Conservation (phyloP, 2,113 vertebrate species). For the Oryzias curvinotus region DNA sequence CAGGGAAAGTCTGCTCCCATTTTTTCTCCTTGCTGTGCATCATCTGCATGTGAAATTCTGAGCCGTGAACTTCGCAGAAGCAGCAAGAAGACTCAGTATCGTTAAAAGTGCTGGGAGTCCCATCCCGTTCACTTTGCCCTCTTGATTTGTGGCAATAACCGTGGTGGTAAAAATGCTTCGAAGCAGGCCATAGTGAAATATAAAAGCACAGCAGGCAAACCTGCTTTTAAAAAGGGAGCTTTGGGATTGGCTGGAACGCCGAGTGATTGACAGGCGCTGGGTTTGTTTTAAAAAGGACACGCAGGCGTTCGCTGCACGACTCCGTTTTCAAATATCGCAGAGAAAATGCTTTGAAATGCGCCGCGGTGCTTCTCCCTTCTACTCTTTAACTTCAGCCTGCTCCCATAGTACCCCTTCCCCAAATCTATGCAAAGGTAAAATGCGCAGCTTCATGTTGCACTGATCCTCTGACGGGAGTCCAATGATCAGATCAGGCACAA, state of each 20-base stretch:
- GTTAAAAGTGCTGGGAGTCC: slow-evolving; percentile 78
- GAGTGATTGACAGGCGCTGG: slow-evolving; percentile 96
- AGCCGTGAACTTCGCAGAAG: slow-evolving; percentile 73
- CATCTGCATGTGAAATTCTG: slow-evolving; percentile 79
- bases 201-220: slow-evolving; percentile 99
- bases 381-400: slow-evolving; percentile 70
- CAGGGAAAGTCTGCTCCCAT: slow-evolving; percentile 67
- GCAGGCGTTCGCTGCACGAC: slow-evolving; percentile 95
- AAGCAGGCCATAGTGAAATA: slow-evolving; percentile 95
- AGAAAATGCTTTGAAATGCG: slow-evolving; percentile 95
- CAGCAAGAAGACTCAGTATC: slow-evolving; percentile 71
- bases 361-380: slow-evolving; percentile 80
- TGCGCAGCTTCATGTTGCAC: slow-evolving; percentile 19
- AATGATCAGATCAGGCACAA: slow-evolving; percentile 24
- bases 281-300: slow-evolving; percentile 97
- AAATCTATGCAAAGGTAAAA: slow-evolving; percentile 17
- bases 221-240: slow-evolving; percentile 91
- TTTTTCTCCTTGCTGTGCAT: slow-evolving; percentile 61
- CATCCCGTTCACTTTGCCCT: slow-evolving; percentile 84
- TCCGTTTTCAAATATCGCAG: slow-evolving; percentile 95
- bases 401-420: slow-evolving; percentile 32
- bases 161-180: slow-evolving; percentile 94
- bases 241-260: slow-evolving; percentile 91
- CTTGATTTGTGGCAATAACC: slow-evolving; percentile 92
- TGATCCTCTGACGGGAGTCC: slow-evolving; percentile 12